Evolutionary conservation across 2,888 invertebrate species (phyloP).

Genomic region (Loripinus fragilis): DNA sequence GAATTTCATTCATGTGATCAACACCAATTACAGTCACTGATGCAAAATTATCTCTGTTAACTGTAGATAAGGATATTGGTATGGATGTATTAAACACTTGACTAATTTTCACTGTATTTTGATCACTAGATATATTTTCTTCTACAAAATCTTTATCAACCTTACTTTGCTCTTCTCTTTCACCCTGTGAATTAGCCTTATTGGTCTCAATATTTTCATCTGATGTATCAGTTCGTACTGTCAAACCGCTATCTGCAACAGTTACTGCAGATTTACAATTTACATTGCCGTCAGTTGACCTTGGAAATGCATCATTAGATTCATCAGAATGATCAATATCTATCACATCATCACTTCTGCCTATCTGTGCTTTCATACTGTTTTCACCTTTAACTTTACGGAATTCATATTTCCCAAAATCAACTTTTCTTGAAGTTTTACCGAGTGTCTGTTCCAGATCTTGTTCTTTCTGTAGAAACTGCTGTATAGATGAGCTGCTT

Average conservation of each 20-base stretch:
- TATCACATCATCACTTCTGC: background rate
- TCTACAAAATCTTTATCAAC: background rate
- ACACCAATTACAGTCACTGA: conserved; percentile 25
- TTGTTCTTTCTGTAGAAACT: background rate
- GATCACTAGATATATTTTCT: background rate
- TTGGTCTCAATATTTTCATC: too few species aligned
- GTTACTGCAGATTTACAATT: too few species aligned
- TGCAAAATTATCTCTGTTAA: background rate
- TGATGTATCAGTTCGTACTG: too few species aligned
- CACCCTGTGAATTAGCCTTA: too few species aligned
- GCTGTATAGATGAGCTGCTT: background rate
- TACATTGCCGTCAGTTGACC: too few species aligned
- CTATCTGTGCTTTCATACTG: background rate
- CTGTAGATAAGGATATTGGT: background rate
- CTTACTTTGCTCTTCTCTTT: background rate
- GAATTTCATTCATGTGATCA: conserved; percentile 25
- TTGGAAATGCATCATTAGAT: background rate
- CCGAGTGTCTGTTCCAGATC: background rate
- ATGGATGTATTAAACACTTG: background rate
- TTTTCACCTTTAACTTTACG: background rate
- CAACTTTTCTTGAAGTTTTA: background rate
- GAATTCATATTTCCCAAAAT: background rate
- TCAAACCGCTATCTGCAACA: too few species aligned
- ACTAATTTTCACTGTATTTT: background rate
- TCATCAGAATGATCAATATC: background rate